Evolutionary conservation across 2,113 vertebrate species (phyloP), one percentile per base, ranked within the genome.

Genomic region (Nettapus auritus): DNA sequence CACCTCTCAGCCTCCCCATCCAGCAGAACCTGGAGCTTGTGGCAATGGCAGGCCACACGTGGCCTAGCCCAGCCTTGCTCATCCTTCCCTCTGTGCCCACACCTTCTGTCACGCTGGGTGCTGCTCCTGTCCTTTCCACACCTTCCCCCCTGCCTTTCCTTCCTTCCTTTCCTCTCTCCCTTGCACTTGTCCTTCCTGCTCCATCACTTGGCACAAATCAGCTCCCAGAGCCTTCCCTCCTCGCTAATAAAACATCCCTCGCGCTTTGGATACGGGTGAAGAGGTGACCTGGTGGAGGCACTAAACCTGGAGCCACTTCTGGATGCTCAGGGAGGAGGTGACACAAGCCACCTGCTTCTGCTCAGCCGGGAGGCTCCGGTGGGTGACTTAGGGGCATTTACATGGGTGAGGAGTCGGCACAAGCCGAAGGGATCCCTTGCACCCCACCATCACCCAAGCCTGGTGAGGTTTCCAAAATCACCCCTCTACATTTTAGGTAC

Each of bases 371-470:
- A 57, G 68, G 33, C 75, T 77, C 60, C 28, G 68, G 42, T 1
- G 5, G 36, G 15, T 40, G 91, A 57, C 59, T 62, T 73, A 42
- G 33, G 48, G 33, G 42, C 31, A 4, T 20, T 64, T 31, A 44
- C 62, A 28, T 28, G 50, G 26, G 53, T 0, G 1, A 34, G 40
- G 23, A 40, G 11, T 0, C 1, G 13, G 3, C 10, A 80, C 53
- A 68, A 70, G 40, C 80, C 1, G 1, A 0, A 0, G 20, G 29
- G 40, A 46, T 90, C 64, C 70, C 10, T 17, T 25, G 33, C 42
- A 25, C 31, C 64, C 33, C 33, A 74, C 81, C 67, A n/a, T 36
- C 57, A 62, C 68, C 26, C 44, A 14, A 11, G 23, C 40, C 36
- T 0, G 0, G 13, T 28, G 66, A 71, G 5, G 6, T 26, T 86